Evolutionary conservation across 2,797 vertebrate species (phyloP), one percentile per base, ranked within the genome.

Genomic region (Mus caroli): DNA sequence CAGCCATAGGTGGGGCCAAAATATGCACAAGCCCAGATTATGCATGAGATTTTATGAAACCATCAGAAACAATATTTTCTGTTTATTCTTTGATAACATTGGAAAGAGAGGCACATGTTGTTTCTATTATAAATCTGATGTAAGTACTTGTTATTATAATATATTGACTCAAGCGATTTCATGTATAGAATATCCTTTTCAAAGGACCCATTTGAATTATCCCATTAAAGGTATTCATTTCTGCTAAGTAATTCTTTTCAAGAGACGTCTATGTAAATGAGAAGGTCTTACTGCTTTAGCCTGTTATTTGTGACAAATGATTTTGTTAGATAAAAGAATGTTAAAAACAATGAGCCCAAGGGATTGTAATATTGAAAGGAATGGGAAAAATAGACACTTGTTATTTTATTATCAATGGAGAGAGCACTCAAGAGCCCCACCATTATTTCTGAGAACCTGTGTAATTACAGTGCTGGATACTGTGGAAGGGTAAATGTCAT

Each of bases 191-290:
- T 75, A 60, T 43, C 0, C 22, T 85, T 85, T 83, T 62, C 73
- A 13, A 92, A 90, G 43, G 52, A 52, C 13, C 6, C 9, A 80
- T 50, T 43, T 82, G 37, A 90, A 78, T 88, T 82, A 12, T 58
- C 88, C 37, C 17, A 40, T 37, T n/a, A 73, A 54, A 91, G 37
- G 37, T 7, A 71, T 71, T 80, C 64, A 83, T 79, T 94, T 80
- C 78, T 73, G 22, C 60, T 79, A 77, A 77, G 67, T 76, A 50
- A 88, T 94, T 75, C 77, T 54, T 93, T 95, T 88, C 40, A 93
- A 67, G 80, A 90, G n/a, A 6, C 14, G 77, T 0, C 71, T 64
- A 0, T 60, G 4, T 75, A 84, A 64, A 94, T 94, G 37, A 71
- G 84, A 84, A 73, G 50, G 1, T 67, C 31, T 90, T 88, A 79